Percentiles rank a stretch among this genome's conserved stretches.
phyloP scores from a whole-genome alignment of 2,797 vertebrate species.

The Bradypus variegatus region DNA sequence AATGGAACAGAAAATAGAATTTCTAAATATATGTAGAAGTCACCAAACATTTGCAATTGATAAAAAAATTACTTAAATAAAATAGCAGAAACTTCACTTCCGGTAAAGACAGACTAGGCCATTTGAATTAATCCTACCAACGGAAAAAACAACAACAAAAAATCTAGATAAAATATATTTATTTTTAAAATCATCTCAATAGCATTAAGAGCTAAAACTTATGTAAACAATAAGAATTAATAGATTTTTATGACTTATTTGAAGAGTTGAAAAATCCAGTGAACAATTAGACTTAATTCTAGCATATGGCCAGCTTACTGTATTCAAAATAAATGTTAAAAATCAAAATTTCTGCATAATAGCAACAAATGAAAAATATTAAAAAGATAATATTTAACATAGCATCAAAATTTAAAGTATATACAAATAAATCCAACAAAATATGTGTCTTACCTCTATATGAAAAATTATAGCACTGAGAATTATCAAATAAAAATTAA shows the following conservation, averaged over 20 bases:
- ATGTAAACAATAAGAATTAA: neutral
- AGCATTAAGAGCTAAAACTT: neutral
- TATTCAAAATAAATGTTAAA: conserved; percentile 6
- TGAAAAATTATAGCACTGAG: neutral
- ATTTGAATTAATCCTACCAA: neutral
- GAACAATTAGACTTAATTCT: neutral
- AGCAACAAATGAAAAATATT: neutral
- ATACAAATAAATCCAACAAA: neutral
- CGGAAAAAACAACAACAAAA: neutral
- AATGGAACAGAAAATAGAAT: neutral
- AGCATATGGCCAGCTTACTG: neutral
- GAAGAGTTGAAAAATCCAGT: neutral
- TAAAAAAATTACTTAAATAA: neutral
- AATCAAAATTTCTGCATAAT: neutral
- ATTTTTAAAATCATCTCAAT: neutral
- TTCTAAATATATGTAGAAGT: neutral
- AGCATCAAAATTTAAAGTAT: neutral
- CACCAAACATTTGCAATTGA: neutral
- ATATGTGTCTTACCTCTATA: neutral
- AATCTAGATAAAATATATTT: neutral
- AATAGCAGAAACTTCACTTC: neutral
- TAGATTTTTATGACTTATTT: neutral
- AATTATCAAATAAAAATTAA: neutral
- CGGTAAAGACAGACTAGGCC: neutral
- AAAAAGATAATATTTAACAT: neutral